Percentiles rank a stretch among this genome's conserved stretches.
phyloP scores from a whole-genome alignment of 2,888 invertebrate species.

The Coelopa pilipes region DNA sequence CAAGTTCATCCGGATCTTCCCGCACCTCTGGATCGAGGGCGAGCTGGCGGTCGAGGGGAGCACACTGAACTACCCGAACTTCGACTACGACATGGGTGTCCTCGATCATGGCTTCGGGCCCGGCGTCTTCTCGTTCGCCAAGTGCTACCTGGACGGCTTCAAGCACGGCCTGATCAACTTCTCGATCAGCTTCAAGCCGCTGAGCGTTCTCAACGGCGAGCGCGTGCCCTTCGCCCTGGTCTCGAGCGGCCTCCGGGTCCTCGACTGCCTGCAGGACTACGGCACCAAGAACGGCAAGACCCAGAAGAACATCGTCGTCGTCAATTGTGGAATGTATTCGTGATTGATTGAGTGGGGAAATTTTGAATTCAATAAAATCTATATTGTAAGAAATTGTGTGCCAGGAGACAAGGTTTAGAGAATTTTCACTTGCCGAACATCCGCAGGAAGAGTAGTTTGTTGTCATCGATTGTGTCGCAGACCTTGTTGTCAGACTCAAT shows the following conservation, averaged over 20 bases:
- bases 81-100: conserved; percentile 34
- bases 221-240: conserved; percentile 59
- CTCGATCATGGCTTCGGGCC: conserved; percentile 38
- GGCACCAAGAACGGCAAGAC: conserved; percentile 58
- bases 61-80: conserved; percentile 22
- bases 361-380: too few species aligned
- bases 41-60: conserved; percentile 42
- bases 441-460: too few species aligned
- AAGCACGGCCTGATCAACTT: conserved; percentile 53
- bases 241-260: conserved; percentile 50
- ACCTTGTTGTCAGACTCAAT: too few species aligned
- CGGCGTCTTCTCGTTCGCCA: conserved; percentile 55
- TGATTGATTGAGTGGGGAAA: too few species aligned
- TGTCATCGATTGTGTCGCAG: too few species aligned
- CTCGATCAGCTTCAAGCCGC: conserved; percentile 58
- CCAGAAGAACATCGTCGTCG: conserved; percentile 50
- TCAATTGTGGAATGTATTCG: conserved; percentile 47
- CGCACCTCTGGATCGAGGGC: conserved; percentile 57
- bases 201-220: conserved; percentile 51
- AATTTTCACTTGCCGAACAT: too few species aligned
- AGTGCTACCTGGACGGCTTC: conserved; percentile 48
- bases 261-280: conserved; percentile 53
- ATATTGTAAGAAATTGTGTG: too few species aligned
- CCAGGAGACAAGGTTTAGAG: too few species aligned
- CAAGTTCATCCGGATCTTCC: conserved; percentile 53